Conservation (phyloP, 1,140 invertebrate genomes). For the Ceratosolen solmsi region DNA sequence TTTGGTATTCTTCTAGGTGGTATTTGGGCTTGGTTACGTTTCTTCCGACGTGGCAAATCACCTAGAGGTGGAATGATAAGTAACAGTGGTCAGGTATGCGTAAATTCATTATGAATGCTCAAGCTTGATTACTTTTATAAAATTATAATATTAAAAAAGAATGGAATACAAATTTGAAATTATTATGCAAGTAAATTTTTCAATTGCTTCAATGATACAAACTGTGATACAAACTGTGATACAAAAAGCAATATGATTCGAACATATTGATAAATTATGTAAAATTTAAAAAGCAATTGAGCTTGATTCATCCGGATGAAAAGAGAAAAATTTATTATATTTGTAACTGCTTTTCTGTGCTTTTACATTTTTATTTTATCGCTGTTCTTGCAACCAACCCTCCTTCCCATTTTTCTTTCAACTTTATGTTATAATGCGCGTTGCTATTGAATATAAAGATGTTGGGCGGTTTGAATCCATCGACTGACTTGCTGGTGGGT, state of each 20-base stretch:
- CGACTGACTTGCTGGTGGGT: slow-evolving; percentile 75
- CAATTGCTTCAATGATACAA: background rate
- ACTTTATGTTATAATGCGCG: slow-evolving; percentile 68
- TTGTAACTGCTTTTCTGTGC: slow-evolving; percentile 35
- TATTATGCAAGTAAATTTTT: background rate
- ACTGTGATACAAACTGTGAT: background rate
- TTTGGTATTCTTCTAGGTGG: slow-evolving; percentile 62
- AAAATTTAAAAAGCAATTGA: slow-evolving; percentile 17
- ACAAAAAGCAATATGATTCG: no score
- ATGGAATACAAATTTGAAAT: background rate
- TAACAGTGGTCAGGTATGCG: slow-evolving; percentile 69
- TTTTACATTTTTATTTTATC: slow-evolving; percentile 52
- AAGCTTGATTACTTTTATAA: background rate
- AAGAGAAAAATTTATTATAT: background rate
- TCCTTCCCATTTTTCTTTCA: slow-evolving; percentile 61
- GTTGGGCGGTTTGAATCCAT: slow-evolving; percentile 75
- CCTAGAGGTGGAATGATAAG: slow-evolving; percentile 67
- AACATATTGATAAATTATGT: no score
- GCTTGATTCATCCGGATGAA: background rate
- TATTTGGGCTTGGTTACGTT: slow-evolving; percentile 66
- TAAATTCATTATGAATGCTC: slow-evolving; percentile 34
- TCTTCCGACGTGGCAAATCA: slow-evolving; percentile 65
- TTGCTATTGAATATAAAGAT: slow-evolving; percentile 71
- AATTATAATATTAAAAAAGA: background rate
- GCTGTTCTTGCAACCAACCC: slow-evolving; percentile 49